Evolutionary conservation across 2,113 vertebrate genomes (phyloP).

Genomic region (Polypterus bichir): DNA sequence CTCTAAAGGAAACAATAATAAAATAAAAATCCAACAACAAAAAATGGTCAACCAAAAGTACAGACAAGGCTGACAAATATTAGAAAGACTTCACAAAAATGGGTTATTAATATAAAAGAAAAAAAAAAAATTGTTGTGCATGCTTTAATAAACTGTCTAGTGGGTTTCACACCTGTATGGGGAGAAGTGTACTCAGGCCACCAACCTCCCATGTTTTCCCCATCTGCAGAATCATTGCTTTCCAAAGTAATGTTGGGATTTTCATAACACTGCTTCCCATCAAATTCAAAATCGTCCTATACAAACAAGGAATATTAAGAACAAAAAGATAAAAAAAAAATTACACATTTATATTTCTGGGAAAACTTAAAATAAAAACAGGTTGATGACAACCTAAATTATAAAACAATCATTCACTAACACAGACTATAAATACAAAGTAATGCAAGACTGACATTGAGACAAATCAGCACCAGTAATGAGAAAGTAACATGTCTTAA

Average conservation of each 20-base stretch:
- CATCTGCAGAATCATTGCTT: constrained; percentile 56
- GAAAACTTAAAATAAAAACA: too few relatives aligned
- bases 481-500: too few relatives aligned
- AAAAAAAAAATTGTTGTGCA: constrained; percentile 51
- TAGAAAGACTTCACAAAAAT: constrained; percentile 42
- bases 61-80: constrained; percentile 26
- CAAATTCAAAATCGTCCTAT: constrained; percentile 69
- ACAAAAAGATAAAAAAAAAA: constrained; percentile 3
- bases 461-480: too few relatives aligned
- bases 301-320: constrained; percentile 9
- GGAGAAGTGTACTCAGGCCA: constrained; percentile 82
- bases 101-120: constrained; percentile 33
- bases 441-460: too few relatives aligned
- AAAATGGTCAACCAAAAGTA: constrained; percentile 22
- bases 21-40: constrained; percentile 29
- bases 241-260: constrained; percentile 44
- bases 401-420: too few relatives aligned
- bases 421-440: too few relatives aligned
- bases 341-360: background rate
- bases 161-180: constrained; percentile 72
- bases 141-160: constrained; percentile 65
- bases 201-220: constrained; percentile 93
- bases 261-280: constrained; percentile 47
- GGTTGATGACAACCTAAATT: too few relatives aligned
- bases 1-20: constrained; percentile 18